Percentiles rank a stretch among this genome's conserved stretches.
phyloP scores from a whole-genome alignment of 1,140 invertebrate species.

The Ceratina australensis region DNA sequence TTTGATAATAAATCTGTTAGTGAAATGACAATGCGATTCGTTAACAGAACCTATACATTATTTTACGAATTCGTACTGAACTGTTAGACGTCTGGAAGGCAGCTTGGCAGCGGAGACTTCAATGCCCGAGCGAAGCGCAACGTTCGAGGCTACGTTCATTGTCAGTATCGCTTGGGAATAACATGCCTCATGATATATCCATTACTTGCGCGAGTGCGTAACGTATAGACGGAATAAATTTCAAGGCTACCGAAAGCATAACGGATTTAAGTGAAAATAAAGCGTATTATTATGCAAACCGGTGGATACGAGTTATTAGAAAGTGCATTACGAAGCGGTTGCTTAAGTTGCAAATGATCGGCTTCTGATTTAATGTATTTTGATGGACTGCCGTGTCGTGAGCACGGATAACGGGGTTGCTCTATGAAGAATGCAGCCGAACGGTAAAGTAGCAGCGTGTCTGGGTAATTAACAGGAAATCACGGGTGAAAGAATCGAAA shows the following conservation, averaged over 20 bases:
- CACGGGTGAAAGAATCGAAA: not conserved
- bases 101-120: constrained; percentile 13
- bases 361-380: not conserved
- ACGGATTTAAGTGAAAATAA: constrained; percentile 33
- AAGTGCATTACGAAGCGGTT: not conserved
- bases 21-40: not conserved
- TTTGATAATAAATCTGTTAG: not conserved
- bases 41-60: too few species aligned
- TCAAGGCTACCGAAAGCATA: constrained; percentile 29
- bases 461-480: not conserved
- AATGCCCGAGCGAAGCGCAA: constrained; percentile 9
- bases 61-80: too few species aligned
- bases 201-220: not conserved
- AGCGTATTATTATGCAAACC: constrained; percentile 24
- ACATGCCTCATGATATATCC: not conserved
- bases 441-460: constrained; percentile 3
- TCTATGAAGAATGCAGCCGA: not conserved
- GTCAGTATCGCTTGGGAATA: not conserved
- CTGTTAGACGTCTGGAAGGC: too few species aligned
- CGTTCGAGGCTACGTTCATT: not conserved
- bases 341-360: constrained; percentile 15
- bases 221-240: constrained; percentile 17
- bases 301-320: not conserved
- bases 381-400: not conserved
- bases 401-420: not conserved